Base-by-base conservation (phyloP, 2,113 vertebrate species). In the Trogon surrucura region DNA sequence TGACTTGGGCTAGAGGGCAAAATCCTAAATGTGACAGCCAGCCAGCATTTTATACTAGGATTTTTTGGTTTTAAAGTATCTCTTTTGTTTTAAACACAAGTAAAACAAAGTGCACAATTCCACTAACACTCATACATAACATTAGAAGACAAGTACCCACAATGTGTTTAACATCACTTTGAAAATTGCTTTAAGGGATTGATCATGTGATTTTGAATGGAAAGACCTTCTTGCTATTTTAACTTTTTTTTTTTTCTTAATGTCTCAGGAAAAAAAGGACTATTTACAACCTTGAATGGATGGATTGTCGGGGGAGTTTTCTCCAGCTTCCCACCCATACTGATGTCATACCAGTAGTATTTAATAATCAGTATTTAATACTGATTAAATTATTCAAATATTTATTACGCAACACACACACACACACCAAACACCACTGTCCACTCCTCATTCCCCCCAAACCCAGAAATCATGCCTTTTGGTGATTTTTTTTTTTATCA, bases 401-500 rank as follows among this genome's bases (percentile, higher is more conserved):
- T 30, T 60, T 45, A 47, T 0, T 6, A 44, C 27, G 27, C 4
- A 30, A 21, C 3, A 58, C 2, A 58, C 0, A 20, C 9, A 22
- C 21, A 11, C 11, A 26, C 36, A 34, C 20, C 13, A 15, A 30
- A 30, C 30, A 5, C 1, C 5, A 11, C 14, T 41, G 10, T 41
- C 5, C 0, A 0, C 27, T 11, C 23, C 8, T 41, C 41, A 10
- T 36, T 5, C 27, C 10, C 34, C 5, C 13, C 6, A 50, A 88
- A 58, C 27, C 8, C 41, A 41, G 22, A 93, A 65, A n/a, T 57
- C 10, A 44, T n/a, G 32, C 6, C 51, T 65, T 81, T 16, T 30
- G 14, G n/a, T 50, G 10, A 32, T 32, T 57, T 32, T 18, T 77
- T 64, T 41, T 65, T 48, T 45, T 19, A 41, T 5, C 15, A 53